Evolutionary conservation across 1,140 invertebrate genomes (phyloP), one percentile per base, ranked within the genome.

Genomic region (Drosophila orena): DNA sequence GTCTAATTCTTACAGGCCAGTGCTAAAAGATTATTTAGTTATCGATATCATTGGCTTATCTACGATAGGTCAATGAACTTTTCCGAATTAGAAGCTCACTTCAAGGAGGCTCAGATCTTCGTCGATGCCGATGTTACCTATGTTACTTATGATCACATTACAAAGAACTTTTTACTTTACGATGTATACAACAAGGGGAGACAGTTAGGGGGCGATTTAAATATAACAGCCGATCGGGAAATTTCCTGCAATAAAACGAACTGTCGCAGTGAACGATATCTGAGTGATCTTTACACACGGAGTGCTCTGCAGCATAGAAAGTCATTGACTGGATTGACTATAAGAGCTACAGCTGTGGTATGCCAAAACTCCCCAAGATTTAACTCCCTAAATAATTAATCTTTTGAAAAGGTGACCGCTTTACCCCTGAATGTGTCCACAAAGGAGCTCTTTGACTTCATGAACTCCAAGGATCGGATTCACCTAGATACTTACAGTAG

Each of bases 181-280:
- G 91, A 92, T 86, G 14, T 92, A 2, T 77, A 90, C 27, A 92
- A 92, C 30, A 92, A 92, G 65, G 91, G 77, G 0, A 62, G 62
- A 1, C 72, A 89, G 17, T 24, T 90, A 3, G 91, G 91, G 2
- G 78, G 59, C 1, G 44, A 58, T 15, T 30, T 92, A 0, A 92
- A 92, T 60, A 68, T 92, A 20, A 92, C 91, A 0, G 38, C 54
- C 1, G 86, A 92, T 72, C 74, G 52, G 17, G 68, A 91, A 50
- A 65, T 92, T 7, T 17, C 6, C 10, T 92, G 91, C 40, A 56
- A 71, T 17, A 8, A 22, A 0, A 24, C 6, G 2, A 6, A 34
- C 1, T 92, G 91, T 10, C n/a, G 37, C 2, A 38, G 79, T 3
- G 37, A 35, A 7, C 60, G 75, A 11, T 92, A 85, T 81, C 44